Percentiles rank a stretch among this genome's conserved stretches.
These are phyloP conservation scores for Halictus quadricinctus DNA, from an alignment of 2,888 invertebrate genomes.

Conservation along the genomic window DNA sequence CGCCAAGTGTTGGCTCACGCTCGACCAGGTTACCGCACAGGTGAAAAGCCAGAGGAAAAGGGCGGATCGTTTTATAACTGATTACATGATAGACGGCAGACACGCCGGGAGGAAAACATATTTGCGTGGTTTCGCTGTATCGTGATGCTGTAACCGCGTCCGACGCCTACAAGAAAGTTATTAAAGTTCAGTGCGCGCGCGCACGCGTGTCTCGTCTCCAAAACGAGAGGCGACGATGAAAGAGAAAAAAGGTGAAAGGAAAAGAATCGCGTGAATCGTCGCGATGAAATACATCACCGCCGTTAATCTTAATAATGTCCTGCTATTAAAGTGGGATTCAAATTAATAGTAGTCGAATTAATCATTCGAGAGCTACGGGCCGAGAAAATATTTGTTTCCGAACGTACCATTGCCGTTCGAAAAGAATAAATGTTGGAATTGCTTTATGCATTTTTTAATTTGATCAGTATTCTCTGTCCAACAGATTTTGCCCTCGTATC, in stretches of 20 bases:
- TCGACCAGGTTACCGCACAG: conserved; percentile 39
- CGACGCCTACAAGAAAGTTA: conserved; percentile 56
- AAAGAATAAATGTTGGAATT: neutral
- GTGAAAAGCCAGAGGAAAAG: conserved; percentile 61
- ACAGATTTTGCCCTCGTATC: too few relatives aligned
- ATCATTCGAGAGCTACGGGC: neutral
- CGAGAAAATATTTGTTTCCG: neutral
- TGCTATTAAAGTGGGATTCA: neutral
- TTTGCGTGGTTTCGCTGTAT: conserved; percentile 50
- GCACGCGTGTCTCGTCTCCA: conserved; percentile 22
- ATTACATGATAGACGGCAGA: conserved; percentile 57
- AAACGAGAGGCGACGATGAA: conserved; percentile 10
- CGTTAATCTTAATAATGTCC: conserved; percentile 16
- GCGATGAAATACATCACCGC: conserved; percentile 3
- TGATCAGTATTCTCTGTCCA: neutral
- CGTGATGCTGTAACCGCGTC: conserved; percentile 47
- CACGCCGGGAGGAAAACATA: conserved; percentile 47
- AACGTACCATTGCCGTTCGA: neutral
- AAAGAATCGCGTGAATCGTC: conserved; percentile 19
- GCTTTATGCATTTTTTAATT: neutral
- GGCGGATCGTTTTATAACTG: conserved; percentile 66
- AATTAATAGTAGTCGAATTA: neutral
- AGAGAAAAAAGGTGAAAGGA: conserved; percentile 8
- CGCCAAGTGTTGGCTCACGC: conserved; percentile 21
- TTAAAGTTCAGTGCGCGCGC: conserved; percentile 47